Evolutionary conservation across 35 echinoderm and acorn worm genomes (phyloP), one percentile per base, ranked within the genome.

Genomic region (Lytechinus pictus): DNA sequence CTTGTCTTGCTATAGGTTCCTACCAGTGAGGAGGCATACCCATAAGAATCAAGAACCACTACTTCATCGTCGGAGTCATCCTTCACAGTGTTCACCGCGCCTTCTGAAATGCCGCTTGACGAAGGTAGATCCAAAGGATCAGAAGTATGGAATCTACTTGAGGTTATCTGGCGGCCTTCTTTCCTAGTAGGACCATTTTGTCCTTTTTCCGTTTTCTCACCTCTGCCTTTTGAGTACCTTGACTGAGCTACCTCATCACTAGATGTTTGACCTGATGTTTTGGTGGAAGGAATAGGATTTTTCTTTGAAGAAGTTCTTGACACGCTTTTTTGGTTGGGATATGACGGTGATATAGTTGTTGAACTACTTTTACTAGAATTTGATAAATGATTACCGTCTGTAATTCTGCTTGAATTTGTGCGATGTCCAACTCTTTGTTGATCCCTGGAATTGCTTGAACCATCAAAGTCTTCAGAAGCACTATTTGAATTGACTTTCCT

Each of bases 31-130:
- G 88, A 44, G 14, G 88, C 88, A 90, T 90, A 90, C 9, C 28
- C 33, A 52, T 14, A 90, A 21, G 28, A 44, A 54, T 90, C 88
- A 52, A 90, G 27, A 10, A 90, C 24, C 52, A 90, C 52, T 51
- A 90, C 52, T 52, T 90, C 88, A 90, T 90, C 88, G 16, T 90
- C 88, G 1, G 88, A 54, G 4, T 90, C 88, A 54, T 90, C 88
- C 88, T 90, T 54, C 7, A 90, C 88, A 9, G 16, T 44, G 16
- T 19, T 90, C 88, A 90, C 27, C 4, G 88, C 10, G 19, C 24
- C 88, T 44, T 8, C 88, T 5, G 28, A 44, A 12, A 90, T 44
- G 29, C 29, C 88, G 52, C 29, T 52, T 10, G 29, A 52, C 10
- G 88, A 90, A 14, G 88, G 88, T 21, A 54, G 28, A 44, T 44